Evolutionary conservation across 2,113 vertebrate genomes (phyloP).

Genomic region (Ranitomeya imitator): DNA sequence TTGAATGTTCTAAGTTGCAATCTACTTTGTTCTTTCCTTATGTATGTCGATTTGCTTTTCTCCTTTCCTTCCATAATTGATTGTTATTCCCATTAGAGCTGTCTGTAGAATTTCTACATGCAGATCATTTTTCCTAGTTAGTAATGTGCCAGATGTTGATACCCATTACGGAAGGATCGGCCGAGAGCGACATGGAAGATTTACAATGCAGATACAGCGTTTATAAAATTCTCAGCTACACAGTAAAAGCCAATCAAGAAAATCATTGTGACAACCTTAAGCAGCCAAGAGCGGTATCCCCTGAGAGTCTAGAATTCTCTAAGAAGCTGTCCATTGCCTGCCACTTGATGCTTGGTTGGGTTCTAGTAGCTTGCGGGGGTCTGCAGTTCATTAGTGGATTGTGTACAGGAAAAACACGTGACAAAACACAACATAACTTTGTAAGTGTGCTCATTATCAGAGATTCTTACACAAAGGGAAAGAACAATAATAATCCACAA

Average conservation of each 20-base stretch:
- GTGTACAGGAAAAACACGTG: background rate
- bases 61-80: background rate
- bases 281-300: slow-evolving; percentile 32
- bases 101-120: background rate
- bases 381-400: slow-evolving; percentile 29
- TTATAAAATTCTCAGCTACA: slow-evolving; percentile 43
- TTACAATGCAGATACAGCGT: slow-evolving; percentile 47
- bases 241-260: slow-evolving; percentile 38
- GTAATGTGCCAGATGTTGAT: slow-evolving; percentile 43
- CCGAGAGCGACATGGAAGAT: slow-evolving; percentile 31
- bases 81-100: background rate
- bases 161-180: slow-evolving; percentile 27
- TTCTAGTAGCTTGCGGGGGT: slow-evolving; percentile 18
- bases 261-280: slow-evolving; percentile 40
- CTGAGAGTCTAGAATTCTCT: background rate
- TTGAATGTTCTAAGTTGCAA: background rate
- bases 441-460: background rate
- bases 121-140: slow-evolving; percentile 10
- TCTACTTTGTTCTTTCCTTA: background rate
- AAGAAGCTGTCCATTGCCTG: slow-evolving; percentile 38
- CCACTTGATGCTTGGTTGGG: slow-evolving; percentile 38
- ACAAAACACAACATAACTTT: background rate
- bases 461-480: no score
- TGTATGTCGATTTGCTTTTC: background rate
- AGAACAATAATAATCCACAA: no score